Evolutionary conservation across 2,113 vertebrate species (phyloP).

Genomic region (Upupa epops): DNA sequence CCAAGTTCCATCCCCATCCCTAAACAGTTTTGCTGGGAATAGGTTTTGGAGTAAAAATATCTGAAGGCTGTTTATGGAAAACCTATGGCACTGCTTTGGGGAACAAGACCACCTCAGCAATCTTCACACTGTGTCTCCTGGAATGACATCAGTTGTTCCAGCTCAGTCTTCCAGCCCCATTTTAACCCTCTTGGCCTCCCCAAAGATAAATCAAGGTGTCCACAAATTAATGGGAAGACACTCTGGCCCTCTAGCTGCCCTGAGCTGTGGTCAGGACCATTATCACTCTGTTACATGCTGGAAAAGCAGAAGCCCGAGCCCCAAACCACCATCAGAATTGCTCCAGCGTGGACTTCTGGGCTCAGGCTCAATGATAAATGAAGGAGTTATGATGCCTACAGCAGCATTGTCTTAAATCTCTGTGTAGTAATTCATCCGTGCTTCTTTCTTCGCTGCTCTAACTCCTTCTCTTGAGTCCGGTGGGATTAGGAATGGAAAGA

Average conservation of each 20-base stretch:
- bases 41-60: not conserved
- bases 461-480: not conserved
- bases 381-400: not conserved
- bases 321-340: not conserved
- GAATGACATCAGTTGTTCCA: not conserved
- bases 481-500: not conserved
- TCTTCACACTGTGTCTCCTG: not conserved
- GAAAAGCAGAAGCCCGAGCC: not conserved
- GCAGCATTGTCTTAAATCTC: not conserved
- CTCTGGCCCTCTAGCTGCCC: not conserved
- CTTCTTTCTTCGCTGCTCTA: not conserved
- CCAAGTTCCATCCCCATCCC: not conserved
- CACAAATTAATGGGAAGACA: not conserved
- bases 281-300: accelerated
- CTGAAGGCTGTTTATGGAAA: not conserved
- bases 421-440: not conserved
- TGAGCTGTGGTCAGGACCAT: not conserved
- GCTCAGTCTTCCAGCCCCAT: not conserved
- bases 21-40: not conserved
- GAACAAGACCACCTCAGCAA: not conserved
- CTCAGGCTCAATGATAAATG: not conserved
- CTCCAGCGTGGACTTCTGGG: not conserved
- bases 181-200: not conserved
- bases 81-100: not conserved
- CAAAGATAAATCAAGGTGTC: not conserved